Conservation (phyloP, 2,888 invertebrate genomes). For the Argynnis bischoffii region DNA sequence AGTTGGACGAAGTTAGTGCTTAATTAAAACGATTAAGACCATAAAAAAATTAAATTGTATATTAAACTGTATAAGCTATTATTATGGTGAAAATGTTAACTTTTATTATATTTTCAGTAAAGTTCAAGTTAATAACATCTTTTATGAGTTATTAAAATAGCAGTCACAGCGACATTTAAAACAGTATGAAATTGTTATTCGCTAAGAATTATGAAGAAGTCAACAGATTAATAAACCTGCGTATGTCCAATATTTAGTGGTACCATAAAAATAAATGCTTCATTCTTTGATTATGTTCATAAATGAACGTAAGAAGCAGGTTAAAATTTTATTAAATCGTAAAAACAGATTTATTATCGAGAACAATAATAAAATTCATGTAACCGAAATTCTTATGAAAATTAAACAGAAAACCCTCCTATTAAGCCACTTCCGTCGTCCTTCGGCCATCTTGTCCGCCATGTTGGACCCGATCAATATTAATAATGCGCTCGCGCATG, state of each 20-base stretch:
- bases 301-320: slow-evolving; percentile 17
- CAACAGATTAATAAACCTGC: slow-evolving; percentile 21
- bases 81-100: slow-evolving; percentile 5
- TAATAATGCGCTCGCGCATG: slow-evolving; percentile 54
- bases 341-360: slow-evolving; percentile 24
- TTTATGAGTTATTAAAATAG: slow-evolving; percentile 15
- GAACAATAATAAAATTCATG: slow-evolving; percentile 32
- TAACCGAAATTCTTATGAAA: slow-evolving; percentile 42
- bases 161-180: slow-evolving; percentile 15
- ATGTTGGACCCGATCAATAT: slow-evolving; percentile 52
- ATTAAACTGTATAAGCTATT: not conserved
- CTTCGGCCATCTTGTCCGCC: slow-evolving; percentile 49
- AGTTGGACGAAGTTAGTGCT: too few species aligned
- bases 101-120: slow-evolving; percentile 4
- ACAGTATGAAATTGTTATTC: slow-evolving; percentile 13
- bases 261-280: slow-evolving; percentile 23
- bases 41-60: too few species aligned
- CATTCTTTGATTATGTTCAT: slow-evolving; percentile 18
- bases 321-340: slow-evolving; percentile 25
- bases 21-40: not conserved
- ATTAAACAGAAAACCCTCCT: slow-evolving; percentile 41
- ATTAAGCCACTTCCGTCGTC: slow-evolving; percentile 50
- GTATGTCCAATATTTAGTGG: slow-evolving; percentile 24
- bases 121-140: not conserved
- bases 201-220: slow-evolving; percentile 17